A percentile compares a stretch with the other conserved stretches of the same genome.
These are phyloP conservation scores for Coilia nasus DNA, from an alignment of 2,797 vertebrate species.

Conservation along the genomic window DNA sequence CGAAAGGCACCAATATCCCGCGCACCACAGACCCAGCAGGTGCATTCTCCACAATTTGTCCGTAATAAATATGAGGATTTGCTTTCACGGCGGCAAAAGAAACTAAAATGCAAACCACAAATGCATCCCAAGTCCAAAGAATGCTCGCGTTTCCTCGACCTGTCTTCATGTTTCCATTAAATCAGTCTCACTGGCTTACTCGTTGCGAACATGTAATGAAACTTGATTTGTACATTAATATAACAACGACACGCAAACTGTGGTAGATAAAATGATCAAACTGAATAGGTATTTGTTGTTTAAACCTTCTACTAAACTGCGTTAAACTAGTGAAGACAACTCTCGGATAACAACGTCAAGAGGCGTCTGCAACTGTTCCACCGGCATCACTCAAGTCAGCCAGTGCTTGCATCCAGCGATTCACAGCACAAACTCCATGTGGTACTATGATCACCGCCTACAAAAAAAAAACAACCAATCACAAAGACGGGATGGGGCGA, in stretches of 20 bases:
- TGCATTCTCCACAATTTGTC: slow-evolving; percentile 69
- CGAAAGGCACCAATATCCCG: slow-evolving; percentile 59
- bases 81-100: slow-evolving; percentile 48
- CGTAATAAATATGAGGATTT: slow-evolving; percentile 53
- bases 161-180: slow-evolving; percentile 71
- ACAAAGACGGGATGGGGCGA: background rate
- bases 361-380: slow-evolving; percentile 33
- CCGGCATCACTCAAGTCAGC: slow-evolving; percentile 54
- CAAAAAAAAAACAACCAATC: slow-evolving; percentile 58
- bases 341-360: slow-evolving; percentile 27
- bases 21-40: slow-evolving; percentile 65
- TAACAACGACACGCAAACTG: background rate
- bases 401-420: slow-evolving; percentile 60
- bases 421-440: slow-evolving; percentile 63
- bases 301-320: background rate
- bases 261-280: background rate
- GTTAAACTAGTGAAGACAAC: background rate
- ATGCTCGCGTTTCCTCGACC: slow-evolving; percentile 49
- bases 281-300: background rate
- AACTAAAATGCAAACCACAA: slow-evolving; percentile 54
- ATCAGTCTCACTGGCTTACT: slow-evolving; percentile 42
- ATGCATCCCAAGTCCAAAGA: slow-evolving; percentile 45
- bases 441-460: slow-evolving; percentile 61
- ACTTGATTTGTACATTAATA: slow-evolving; percentile 36
- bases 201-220: slow-evolving; percentile 19